Percentiles rank a stretch among this genome's conserved stretches.
Conservation (phyloP, 2,888 invertebrate species). For the Cosmopolites sordidus region DNA sequence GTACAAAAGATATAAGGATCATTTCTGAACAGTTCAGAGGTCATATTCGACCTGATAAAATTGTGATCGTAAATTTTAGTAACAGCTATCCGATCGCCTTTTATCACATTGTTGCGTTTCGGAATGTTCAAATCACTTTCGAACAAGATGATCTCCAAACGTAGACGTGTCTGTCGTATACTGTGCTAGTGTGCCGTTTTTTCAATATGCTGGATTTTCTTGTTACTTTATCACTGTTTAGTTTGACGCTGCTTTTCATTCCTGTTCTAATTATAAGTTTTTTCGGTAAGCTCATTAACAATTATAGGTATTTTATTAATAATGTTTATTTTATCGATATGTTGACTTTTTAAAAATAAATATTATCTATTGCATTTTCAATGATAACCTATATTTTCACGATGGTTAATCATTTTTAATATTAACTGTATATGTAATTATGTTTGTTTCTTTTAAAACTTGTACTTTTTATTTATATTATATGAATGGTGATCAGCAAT, state of each 20-base stretch:
- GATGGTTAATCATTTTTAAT: too few relatives aligned
- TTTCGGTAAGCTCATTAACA: conserved; percentile 39
- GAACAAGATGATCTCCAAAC: conserved; percentile 11
- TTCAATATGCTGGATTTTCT: conserved; percentile 36
- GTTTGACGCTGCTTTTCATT: conserved; percentile 31
- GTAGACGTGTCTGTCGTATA: not conserved
- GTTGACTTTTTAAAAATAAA: too few relatives aligned
- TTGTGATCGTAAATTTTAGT: not conserved
- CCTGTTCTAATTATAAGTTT: conserved; percentile 37
- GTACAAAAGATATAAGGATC: not conserved
- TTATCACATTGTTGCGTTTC: not conserved
- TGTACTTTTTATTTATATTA: too few relatives aligned
- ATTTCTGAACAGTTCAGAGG: conserved; percentile 17
- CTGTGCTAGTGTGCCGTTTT: not conserved
- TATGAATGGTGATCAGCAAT: too few relatives aligned
- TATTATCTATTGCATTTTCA: too few relatives aligned
- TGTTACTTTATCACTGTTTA: conserved; percentile 36
- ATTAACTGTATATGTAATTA: too few relatives aligned
- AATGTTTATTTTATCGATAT: too few relatives aligned
- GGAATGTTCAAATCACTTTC: conserved; percentile 7
- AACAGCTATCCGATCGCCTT: not conserved
- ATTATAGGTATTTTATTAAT: too few relatives aligned
- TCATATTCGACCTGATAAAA: conserved; percentile 11
- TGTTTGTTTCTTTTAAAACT: too few relatives aligned
- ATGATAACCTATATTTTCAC: too few relatives aligned